Conservation (phyloP, 2,113 vertebrate species). For the Aviceda subcristata region DNA sequence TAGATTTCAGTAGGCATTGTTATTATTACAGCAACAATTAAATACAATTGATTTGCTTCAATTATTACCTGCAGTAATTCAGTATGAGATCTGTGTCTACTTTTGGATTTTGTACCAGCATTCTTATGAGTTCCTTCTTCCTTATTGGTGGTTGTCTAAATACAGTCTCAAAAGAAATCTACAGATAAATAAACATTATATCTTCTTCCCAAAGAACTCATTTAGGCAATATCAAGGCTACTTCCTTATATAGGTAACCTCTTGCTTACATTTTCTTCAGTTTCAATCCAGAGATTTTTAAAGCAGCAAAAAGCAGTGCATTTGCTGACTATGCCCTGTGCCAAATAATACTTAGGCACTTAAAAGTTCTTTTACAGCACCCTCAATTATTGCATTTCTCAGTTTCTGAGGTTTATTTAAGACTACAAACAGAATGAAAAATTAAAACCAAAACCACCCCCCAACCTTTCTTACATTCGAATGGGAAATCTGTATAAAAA, state of each 20-base stretch:
- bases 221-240: not conserved
- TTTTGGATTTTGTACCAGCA: slow-evolving; percentile 82
- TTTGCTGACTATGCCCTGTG: not conserved
- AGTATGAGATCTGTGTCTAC: slow-evolving; percentile 84
- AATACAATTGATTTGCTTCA: not conserved
- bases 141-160: slow-evolving; percentile 83
- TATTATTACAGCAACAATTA: not conserved
- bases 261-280: not conserved
- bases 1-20: not conserved
- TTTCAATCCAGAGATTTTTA: not conserved
- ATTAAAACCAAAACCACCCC: not conserved
- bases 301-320: not conserved
- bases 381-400: not conserved
- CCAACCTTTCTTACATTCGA: not conserved
- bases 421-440: not conserved
- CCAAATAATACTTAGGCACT: not conserved
- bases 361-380: not conserved
- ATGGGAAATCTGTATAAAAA: not conserved
- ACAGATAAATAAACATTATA: slow-evolving; percentile 11
- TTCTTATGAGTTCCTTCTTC: slow-evolving; percentile 85
- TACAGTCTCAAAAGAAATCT: slow-evolving; percentile 94
- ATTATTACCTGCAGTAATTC: slow-evolving; percentile 88
- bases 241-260: not conserved
- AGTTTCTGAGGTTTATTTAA: not conserved
- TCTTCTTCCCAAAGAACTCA: not conserved